These are phyloP conservation scores for Gisinianus flammeolus DNA, from an alignment of 2,888 invertebrate genomes.

Conservation along the genomic window DNA sequence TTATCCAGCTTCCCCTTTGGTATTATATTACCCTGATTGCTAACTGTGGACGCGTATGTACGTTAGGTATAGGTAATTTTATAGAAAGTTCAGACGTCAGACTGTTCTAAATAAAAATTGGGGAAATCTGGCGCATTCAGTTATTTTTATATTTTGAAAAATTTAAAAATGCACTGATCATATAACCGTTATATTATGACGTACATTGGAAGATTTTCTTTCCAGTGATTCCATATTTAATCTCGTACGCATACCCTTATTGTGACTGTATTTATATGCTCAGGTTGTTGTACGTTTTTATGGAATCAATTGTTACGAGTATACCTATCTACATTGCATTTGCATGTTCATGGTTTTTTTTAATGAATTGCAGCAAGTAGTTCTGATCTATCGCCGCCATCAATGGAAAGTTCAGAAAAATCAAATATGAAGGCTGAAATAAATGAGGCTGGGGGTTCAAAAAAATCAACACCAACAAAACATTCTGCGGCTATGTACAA, in stretches of 20 bases:
- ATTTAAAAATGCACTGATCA: no score
- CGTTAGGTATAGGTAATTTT: no score
- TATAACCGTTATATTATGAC: no score
- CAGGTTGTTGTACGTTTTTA: neutral
- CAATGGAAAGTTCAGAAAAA: slow-evolving; percentile 40
- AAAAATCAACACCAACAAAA: slow-evolving; percentile 47
- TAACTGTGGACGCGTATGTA: no score
- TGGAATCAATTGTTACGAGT: no score
- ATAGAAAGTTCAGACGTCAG: no score
- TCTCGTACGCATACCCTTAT: neutral
- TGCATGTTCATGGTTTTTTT: neutral
- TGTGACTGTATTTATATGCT: neutral
- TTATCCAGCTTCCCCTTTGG: no score
- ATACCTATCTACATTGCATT: slow-evolving; percentile 1
- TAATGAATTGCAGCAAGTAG: slow-evolving; percentile 50
- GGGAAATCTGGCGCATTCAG: no score
- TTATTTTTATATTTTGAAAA: no score
- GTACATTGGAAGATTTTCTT: neutral
- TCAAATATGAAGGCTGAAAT: slow-evolving; percentile 39
- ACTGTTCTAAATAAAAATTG: no score
- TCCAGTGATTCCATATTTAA: neutral
- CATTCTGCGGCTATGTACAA: slow-evolving; percentile 49
- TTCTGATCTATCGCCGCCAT: slow-evolving; percentile 48
- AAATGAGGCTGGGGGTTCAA: slow-evolving; percentile 32
- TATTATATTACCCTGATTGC: no score